These are phyloP conservation scores for Rhynchomys soricoides DNA, from an alignment of 2,113 vertebrate genomes.

Conservation along the genomic window DNA sequence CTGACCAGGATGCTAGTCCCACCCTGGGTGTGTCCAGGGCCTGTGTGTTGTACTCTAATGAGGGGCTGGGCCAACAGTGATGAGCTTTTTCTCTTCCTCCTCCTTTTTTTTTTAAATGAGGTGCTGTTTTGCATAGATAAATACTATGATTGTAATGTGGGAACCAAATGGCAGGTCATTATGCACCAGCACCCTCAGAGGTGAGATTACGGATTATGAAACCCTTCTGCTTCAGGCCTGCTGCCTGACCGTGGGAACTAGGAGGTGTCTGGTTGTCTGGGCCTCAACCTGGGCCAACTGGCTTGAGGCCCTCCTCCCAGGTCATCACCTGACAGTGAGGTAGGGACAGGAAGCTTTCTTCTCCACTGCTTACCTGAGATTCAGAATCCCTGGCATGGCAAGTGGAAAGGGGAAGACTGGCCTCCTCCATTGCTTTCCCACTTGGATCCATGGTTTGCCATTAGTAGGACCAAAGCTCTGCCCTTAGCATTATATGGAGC, in stretches of 20 bases:
- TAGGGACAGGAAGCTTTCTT: background rate
- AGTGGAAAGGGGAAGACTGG: background rate
- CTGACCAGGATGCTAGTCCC: background rate
- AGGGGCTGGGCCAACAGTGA: constrained; percentile 79
- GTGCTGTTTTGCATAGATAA: constrained; percentile 83
- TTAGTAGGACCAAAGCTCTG: background rate
- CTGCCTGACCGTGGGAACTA: constrained; percentile 80
- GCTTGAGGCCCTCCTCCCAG: constrained; percentile 24
- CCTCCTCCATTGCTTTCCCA: too few species aligned
- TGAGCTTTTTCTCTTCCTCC: constrained; percentile 65
- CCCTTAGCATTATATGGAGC: background rate
- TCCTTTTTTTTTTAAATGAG: constrained; percentile 80
- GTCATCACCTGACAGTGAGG: constrained; percentile 57
- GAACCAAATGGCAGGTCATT: constrained; percentile 82
- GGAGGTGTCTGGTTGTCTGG: constrained; percentile 55
- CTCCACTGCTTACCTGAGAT: background rate
- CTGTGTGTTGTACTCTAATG: constrained; percentile 73
- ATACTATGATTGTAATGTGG: constrained; percentile 84
- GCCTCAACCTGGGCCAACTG: constrained; percentile 68
- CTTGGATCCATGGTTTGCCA: background rate
- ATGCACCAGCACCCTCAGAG: constrained; percentile 78
- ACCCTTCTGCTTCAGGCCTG: constrained; percentile 78
- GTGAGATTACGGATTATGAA: constrained; percentile 82
- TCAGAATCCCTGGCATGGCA: constrained; percentile 14
- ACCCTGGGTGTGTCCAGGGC: constrained; percentile 75